Base-by-base conservation (phyloP, 1,140 invertebrate genomes). In the Drosophila lowei region DNA sequence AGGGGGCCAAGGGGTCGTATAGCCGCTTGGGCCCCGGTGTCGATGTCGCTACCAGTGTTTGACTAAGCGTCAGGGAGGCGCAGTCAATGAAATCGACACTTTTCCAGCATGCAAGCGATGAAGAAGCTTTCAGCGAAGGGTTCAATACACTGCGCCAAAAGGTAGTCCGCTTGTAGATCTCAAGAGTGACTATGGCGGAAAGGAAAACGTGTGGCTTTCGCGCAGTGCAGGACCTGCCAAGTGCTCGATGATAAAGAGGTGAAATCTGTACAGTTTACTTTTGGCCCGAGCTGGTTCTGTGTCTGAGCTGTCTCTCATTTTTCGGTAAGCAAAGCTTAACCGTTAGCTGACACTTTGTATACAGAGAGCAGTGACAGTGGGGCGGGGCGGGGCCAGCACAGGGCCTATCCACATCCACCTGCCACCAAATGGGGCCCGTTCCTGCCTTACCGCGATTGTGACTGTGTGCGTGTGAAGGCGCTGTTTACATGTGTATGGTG, bases 301-400 rank as follows among this genome's bases (percentile, higher is more conserved):
- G 18, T 25, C 16, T 50, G 28, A 38, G 46, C 65, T 46, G 56
- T 56, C 30, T 58, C 57, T 62, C 52, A 54, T 62, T 86, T 80
- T 84, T 84, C 55, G 79, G 83, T 88, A 71, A 83, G 75, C 79
- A 83, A 83, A 88, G 72, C 83, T 88, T 76, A 88, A 83, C 84
- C 71, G 84, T 72, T 72, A 77, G 75, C 79, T 83, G 83, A 88
- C 75, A 88, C 75, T 77, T 78, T 70, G 83, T 80, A 77, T 66
- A 83, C 84, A 25, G 23, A 25, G 23, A 58, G 30, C 58, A 56
- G 28, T 46, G 49, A 28, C 18, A 9, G 21, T 16, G 47, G 55
- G 43, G 16, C 7, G 42, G 25, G 63, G 41, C 28, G 28, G 38
- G 23, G 18, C 6, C 6, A 28, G 57, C 15, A 16, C 46, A 21